Evolutionary conservation across 2,797 vertebrate genomes (phyloP), one percentile per base, ranked within the genome.

Genomic region (Sphenodon punctatus): DNA sequence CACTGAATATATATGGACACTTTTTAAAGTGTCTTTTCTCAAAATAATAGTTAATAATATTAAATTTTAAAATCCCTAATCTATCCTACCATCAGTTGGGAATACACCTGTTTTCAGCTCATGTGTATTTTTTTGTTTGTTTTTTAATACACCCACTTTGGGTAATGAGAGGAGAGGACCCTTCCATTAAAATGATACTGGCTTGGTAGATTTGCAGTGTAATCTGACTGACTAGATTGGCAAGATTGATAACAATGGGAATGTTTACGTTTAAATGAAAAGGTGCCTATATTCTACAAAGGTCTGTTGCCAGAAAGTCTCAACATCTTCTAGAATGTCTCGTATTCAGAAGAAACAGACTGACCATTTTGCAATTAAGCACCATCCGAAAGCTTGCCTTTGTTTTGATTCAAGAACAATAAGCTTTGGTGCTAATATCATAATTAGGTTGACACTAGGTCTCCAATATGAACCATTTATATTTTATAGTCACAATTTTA

Each of bases 361-460:
- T 82, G 70, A 75, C 10, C 32, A 58, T 84, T 85, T 92, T 55
- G 69, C 85, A 60, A 75, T 74, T 56, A 83, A 84, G 67, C 45
- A 77, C 83, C 76, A 89, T 91, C 66, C 84, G 92, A 94, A 90
- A 80, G 89, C 72, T 89, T 89, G 69, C 73, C n/a, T 76, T 84
- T 91, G 20, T 93, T 93, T 90, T 86, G 72, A 77, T 88, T 83
- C 77, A 86, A 68, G 93, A 85, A 39, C 66, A 85, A 20, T 83
- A 92, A 6, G 23, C 88, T 84, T 93, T 88, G 91, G 89, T 95
- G 94, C 93, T 94, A 86, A 36, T 74, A 5, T 84, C 60, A 90
- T 6, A 71, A 78, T 82, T 87, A 88, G 41, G 17, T 89, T 84
- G 46, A 72, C 65, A 80, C 80, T 88, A 80, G 75, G 86, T 38